Evolutionary conservation across 1,140 invertebrate species (phyloP).

Genomic region (Camponotus pennsylvanicus): DNA sequence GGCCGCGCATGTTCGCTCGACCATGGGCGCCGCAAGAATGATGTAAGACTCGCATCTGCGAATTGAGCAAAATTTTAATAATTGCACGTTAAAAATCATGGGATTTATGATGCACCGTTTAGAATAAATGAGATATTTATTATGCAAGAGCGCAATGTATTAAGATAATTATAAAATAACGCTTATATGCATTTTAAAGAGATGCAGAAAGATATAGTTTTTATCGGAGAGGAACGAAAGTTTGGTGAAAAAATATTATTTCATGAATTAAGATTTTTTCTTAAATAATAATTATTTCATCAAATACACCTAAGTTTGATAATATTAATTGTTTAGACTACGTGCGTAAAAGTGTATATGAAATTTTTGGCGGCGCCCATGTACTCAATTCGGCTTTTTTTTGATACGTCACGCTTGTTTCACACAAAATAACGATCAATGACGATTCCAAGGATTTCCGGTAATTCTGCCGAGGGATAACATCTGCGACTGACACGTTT

Average conservation of each 20-base stretch:
- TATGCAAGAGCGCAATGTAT: neutral
- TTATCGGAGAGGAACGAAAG: neutral
- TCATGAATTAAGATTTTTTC: neutral
- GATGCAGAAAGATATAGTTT: neutral
- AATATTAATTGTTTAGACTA: neutral
- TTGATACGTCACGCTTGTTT: constrained; percentile 47
- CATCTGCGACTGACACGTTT: constrained; percentile 51
- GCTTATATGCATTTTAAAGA: neutral
- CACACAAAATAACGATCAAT: constrained; percentile 40
- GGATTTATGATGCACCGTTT: neutral
- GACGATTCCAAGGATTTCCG: constrained; percentile 41
- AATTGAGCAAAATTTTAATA: neutral
- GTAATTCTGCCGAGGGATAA: constrained; percentile 50
- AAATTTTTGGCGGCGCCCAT: constrained; percentile 22
- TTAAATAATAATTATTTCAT: constrained; percentile 11
- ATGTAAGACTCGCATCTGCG: neutral
- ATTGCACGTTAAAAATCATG: neutral
- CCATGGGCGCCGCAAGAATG: constrained; percentile 10
- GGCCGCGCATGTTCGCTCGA: constrained; percentile 11
- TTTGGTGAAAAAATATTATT: neutral
- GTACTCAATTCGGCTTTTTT: constrained; percentile 43
- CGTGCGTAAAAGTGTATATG: neutral
- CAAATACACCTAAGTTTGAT: neutral
- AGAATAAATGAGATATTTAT: neutral
- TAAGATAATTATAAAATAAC: neutral